Base-by-base conservation (phyloP, 1,140 invertebrate species). In the Chlorops oryzae region DNA sequence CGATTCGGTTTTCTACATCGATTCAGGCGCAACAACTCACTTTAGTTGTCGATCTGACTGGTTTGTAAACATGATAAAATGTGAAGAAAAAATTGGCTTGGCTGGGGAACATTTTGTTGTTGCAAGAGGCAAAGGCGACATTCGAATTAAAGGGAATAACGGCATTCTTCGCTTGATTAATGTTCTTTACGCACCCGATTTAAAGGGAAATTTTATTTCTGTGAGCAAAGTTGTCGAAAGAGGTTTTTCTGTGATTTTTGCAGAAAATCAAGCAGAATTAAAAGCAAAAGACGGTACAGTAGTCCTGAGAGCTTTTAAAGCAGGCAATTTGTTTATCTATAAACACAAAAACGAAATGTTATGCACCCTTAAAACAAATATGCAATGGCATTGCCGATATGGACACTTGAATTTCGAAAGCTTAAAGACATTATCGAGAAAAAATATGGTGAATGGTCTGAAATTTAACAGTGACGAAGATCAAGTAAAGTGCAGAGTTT, bases 111-210 rank as follows among this genome's bases (percentile, higher is more conserved):
- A 18, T n/a, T 23, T 20, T 5, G n/a, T 51, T 6, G 12, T 45
- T 39, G 39, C 39, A 24, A 24, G 28, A 13, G 23, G 42, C 5
- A 21, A 3, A 55, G 72, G 70, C 34, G 65, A 58, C 12, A 66
- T 73, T 60, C 25, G 57, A 15, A 48, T 38, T 34, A 24, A 17
- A 17, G 27, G 21, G 12, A 12, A 13, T 32, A 12, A 25, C 15
- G 10, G n/a, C n/a, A n/a, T n/a, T n/a, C n/a, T 42, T 12, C 9
- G 15, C 4, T 15, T 50, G 5, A 42, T 32, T 22, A 27, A 50
- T 15, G 47, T 50, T 6, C 35, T 50, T 25, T 34, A 40, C 42
- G 22, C 35, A 25, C 25, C 47, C 2, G 18, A 41, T 3, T 9
- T 50, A n/a, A 24, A 34, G 12, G 20, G 25, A 15, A 50, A 50